phyloP scores from a whole-genome alignment of 2,888 invertebrate genomes.

The Caenorhabditis wallacei region DNA sequence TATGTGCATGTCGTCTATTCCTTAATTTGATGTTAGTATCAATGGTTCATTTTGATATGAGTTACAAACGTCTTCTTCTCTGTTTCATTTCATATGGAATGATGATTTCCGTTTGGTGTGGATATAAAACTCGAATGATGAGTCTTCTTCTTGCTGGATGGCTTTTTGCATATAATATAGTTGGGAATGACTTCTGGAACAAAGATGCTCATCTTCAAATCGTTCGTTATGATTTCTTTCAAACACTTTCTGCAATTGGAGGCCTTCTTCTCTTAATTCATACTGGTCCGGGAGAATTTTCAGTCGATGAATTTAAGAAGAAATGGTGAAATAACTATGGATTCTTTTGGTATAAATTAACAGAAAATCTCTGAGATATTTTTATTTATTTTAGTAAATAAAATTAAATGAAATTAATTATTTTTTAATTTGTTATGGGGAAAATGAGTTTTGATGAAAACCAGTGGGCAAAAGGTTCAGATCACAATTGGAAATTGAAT shows the following conservation, averaged over 20 bases:
- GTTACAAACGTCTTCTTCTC: constrained; percentile 87
- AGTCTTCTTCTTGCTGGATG: constrained; percentile 94
- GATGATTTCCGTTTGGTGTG: constrained; percentile 90
- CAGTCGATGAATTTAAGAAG: constrained; percentile 99
- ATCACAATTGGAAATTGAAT: constrained; percentile 48
- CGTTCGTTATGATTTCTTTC: constrained; percentile 98
- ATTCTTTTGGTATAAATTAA: too few species aligned
- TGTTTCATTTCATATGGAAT: constrained; percentile 52
- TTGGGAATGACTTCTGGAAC: constrained; percentile 91
- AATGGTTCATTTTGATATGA: constrained; percentile 93
- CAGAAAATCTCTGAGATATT: neutral
- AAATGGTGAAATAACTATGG: constrained; percentile 88
- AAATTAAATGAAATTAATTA: constrained; percentile 9
- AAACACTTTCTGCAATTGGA: constrained; percentile 97
- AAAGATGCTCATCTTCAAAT: constrained; percentile 94
- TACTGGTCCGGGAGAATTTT: constrained; percentile 97
- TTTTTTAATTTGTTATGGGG: neutral
- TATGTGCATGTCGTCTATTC: constrained; percentile 94
- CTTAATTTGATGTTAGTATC: constrained; percentile 99
- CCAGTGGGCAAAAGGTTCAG: constrained; percentile 47
- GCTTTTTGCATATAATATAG: constrained; percentile 92
- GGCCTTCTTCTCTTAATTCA: constrained; percentile 97
- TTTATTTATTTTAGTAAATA: constrained; percentile 6
- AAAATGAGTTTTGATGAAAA: constrained; percentile 10
- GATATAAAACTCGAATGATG: constrained; percentile 96